Evolutionary conservation across 2,797 vertebrate species (phyloP).

Genomic region (Ptychadena robeensis): DNA sequence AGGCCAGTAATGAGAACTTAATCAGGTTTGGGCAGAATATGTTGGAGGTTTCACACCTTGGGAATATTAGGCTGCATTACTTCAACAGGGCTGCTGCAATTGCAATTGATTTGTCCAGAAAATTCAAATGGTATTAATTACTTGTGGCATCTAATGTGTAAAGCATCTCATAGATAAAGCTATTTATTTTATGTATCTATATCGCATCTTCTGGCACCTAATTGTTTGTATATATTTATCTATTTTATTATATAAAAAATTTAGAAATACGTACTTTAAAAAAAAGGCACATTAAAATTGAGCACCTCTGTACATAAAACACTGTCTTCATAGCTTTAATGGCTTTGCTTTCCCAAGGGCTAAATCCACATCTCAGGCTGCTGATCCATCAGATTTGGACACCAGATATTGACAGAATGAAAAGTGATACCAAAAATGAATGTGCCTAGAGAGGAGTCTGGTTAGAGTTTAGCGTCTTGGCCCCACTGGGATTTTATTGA

Average conservation of each 20-base stretch:
- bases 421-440: not conserved
- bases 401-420: conserved; percentile 36
- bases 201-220: not conserved
- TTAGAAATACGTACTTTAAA: not conserved
- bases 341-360: not conserved
- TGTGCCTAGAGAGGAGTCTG: not conserved
- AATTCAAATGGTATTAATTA: conserved; percentile 63
- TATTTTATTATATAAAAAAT: not conserved
- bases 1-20: conserved; percentile 46
- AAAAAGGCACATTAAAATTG: not conserved
- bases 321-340: not conserved
- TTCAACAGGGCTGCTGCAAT: conserved; percentile 59
- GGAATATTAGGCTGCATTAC: conserved; percentile 47
- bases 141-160: conserved; percentile 24
- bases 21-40: conserved; percentile 60
- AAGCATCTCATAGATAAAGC: conserved; percentile 19
- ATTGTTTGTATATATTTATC: not conserved
- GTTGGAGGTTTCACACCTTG: conserved; percentile 56
- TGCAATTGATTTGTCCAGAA: conserved; percentile 62
- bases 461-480: not conserved
- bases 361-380: conserved; percentile 13
- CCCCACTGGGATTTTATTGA: too few relatives aligned
- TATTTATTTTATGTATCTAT: not conserved
- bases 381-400: conserved; percentile 8
- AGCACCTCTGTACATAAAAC: not conserved